A percentile compares a stretch with the other conserved stretches of the same genome.
Conservation (phyloP, 2,797 vertebrate genomes). For the Erpetoichthys calabaricus region DNA sequence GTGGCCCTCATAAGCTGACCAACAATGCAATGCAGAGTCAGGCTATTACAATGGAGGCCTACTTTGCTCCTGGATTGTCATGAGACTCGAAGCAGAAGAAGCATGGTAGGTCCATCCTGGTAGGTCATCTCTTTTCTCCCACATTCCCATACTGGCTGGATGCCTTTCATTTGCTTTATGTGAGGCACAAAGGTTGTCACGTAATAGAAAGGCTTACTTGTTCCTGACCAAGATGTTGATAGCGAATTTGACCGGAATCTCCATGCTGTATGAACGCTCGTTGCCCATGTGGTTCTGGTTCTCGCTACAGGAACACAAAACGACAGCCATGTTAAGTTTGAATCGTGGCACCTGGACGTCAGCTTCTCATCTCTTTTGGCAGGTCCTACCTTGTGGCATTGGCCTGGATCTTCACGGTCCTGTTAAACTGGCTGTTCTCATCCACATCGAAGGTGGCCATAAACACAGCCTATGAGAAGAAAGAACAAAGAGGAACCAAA, state of each 20-base stretch:
- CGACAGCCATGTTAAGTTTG: neutral
- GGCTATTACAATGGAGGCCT: too few relatives aligned
- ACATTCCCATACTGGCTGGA: too few relatives aligned
- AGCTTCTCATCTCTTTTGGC: too few relatives aligned
- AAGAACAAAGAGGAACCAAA: constrained; percentile 2
- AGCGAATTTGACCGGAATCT: constrained; percentile 57
- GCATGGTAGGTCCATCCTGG: too few relatives aligned
- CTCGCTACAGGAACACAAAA: constrained; percentile 31
- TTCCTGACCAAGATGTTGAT: constrained; percentile 39
- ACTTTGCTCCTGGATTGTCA: too few relatives aligned
- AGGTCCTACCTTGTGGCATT: constrained; percentile 49
- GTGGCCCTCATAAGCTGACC: too few relatives aligned
- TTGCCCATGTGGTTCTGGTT: constrained; percentile 28
- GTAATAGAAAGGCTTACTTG: constrained; percentile 25
- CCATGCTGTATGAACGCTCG: constrained; percentile 22
- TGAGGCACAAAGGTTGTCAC: too few relatives aligned
- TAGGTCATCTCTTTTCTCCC: too few relatives aligned
- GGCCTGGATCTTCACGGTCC: constrained; percentile 39
- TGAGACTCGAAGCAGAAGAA: too few relatives aligned
- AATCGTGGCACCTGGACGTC: too few relatives aligned
- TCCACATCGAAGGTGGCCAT: constrained; percentile 49
- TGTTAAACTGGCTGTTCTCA: constrained; percentile 31
- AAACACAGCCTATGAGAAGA: constrained; percentile 41
- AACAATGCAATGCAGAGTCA: too few relatives aligned
- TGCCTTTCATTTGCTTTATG: too few relatives aligned